Conservation (phyloP, 2,888 invertebrate species). For the Zeuzera pyrina region DNA sequence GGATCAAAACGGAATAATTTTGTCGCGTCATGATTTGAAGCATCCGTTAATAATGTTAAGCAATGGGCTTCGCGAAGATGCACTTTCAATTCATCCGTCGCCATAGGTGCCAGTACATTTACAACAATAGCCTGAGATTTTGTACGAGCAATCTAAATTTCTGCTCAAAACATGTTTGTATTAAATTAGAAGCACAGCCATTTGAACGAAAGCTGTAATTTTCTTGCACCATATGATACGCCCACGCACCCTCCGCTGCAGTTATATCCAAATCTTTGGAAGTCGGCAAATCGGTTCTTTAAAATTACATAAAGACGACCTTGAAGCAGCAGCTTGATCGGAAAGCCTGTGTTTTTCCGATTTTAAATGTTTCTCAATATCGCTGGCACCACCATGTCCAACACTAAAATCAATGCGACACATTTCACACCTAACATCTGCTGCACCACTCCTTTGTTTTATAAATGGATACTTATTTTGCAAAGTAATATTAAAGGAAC, state of each 20-base stretch:
- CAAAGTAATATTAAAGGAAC: background rate
- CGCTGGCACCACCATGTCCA: background rate
- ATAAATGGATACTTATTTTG: background rate
- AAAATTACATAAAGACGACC: background rate
- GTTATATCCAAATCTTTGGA: constrained; percentile 20
- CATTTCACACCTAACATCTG: background rate
- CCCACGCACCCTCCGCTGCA: constrained; percentile 8
- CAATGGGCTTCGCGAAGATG: constrained; percentile 18
- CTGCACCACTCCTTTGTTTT: background rate
- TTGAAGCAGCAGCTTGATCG: background rate
- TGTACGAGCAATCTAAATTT: constrained; percentile 25
- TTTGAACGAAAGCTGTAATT: constrained; percentile 14
- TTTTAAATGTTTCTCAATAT: background rate
- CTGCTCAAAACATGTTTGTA: constrained; percentile 21
- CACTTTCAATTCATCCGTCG: constrained; percentile 21
- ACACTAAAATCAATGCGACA: background rate
- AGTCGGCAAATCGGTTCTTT: constrained; percentile 10
- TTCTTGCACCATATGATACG: constrained; percentile 13
- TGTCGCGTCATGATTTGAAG: constrained; percentile 25
- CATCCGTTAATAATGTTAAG: constrained; percentile 23
- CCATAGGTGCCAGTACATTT: constrained; percentile 21
- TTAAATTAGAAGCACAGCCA: constrained; percentile 18
- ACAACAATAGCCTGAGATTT: constrained; percentile 22
- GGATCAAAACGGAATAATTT: constrained; percentile 26
- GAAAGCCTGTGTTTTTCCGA: background rate